A percentile compares a stretch with the other conserved stretches of the same genome.
Conservation (phyloP, 2,888 invertebrate species). For the Hyposoter didymator region DNA sequence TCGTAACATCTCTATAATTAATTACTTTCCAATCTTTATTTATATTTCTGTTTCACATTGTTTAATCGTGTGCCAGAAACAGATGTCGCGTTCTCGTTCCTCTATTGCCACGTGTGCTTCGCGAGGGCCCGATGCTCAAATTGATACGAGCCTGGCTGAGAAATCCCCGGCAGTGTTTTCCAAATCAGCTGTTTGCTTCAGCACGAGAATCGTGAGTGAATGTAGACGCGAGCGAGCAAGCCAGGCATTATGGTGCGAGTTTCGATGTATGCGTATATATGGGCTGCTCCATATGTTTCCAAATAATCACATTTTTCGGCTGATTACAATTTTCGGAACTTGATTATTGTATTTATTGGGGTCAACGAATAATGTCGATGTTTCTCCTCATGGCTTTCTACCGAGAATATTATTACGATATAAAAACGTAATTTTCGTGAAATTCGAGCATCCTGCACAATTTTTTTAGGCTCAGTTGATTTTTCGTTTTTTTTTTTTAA, state of each 20-base stretch:
- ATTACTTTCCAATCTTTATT: conserved; percentile 13
- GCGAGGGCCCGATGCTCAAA: conserved; percentile 47
- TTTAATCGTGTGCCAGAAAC: conserved; percentile 18
- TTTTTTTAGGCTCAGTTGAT: too few relatives aligned
- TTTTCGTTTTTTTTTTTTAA: too few relatives aligned
- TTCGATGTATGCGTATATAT: conserved; percentile 13
- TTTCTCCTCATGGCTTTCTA: too few relatives aligned
- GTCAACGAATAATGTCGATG: too few relatives aligned
- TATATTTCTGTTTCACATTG: conserved; percentile 6
- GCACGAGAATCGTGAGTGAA: conserved; percentile 44
- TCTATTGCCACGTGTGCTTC: conserved; percentile 54
- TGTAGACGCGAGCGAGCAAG: conserved; percentile 16
- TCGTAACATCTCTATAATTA: conserved; percentile 4
- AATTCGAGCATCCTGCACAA: too few relatives aligned
- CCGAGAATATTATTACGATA: too few relatives aligned
- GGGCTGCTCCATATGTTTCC: not conserved
- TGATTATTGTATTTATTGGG: not conserved
- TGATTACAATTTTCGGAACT: not conserved
- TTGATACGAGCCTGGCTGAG: conserved; percentile 67
- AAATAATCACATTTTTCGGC: not conserved
- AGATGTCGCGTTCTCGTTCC: conserved; percentile 9
- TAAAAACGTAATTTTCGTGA: too few relatives aligned
- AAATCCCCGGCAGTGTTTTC: conserved; percentile 75
- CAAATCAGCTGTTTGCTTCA: conserved; percentile 80
- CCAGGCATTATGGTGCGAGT: conserved; percentile 4